Base-by-base conservation (phyloP, 2,888 invertebrate species). In the Abrostola tripartita region DNA sequence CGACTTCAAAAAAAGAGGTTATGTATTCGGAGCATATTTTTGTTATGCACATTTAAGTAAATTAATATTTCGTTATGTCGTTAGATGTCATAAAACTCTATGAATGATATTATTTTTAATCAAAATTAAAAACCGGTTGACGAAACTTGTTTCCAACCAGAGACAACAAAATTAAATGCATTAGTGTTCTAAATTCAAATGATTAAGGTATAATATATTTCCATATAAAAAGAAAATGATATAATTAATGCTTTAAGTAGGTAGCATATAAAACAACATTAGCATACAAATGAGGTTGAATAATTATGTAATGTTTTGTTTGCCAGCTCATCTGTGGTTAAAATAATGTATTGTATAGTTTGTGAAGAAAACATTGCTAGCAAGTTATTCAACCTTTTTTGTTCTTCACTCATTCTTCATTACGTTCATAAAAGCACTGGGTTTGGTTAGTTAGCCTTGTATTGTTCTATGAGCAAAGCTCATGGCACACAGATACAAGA, bases 121-220 rank as follows among this genome's bases (percentile, higher is more conserved):
- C 24, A 47, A 35, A 5, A 63, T 79, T 72, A 71, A 76, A 80
- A 71, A 83, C 81, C 73, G 69, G 78, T 77, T 83, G 82, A 83
- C 78, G 70, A 71, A 56, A 52, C 55, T n/a, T 51, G 40, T 55
- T 65, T 24, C 40, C 6, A 35, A 66, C 62, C 52, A 62, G 68
- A 68, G 56, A 52, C 6, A 65, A 53, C 42, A n/a, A n/a, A n/a
- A n/a, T n/a, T n/a, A n/a, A 37, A 60, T 50, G 52, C 54, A 66
- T 70, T 66, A 44, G 51, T 69, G 57, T 74, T 64, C 61, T 44
- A 66, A 61, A 62, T 62, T 66, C 35, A 51, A 44, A 36, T 37
- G 35, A 5, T 11, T 51, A 54, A 52, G 47, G 10, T 38, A 50
- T 51, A 36, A 7, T n/a, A 38, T 51, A 37, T 47, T 24, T 24